Conservation (phyloP, 2,113 vertebrate species). For the Cinclus mexicanus region DNA sequence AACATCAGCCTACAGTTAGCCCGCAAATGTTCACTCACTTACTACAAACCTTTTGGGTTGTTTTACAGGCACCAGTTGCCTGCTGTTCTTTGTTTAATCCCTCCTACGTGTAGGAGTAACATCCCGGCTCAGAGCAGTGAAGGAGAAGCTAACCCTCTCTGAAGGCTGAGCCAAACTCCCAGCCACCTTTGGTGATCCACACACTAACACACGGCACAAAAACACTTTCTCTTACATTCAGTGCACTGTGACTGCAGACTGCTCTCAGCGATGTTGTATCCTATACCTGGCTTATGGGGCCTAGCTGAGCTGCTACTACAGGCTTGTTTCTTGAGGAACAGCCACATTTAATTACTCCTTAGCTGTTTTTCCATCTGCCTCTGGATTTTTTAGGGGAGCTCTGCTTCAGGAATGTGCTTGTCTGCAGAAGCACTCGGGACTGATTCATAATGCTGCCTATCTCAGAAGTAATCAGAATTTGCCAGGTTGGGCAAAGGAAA, state of each 20-base stretch:
- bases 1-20: background rate
- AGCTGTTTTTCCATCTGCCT: constrained; percentile 35
- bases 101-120: background rate
- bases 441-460: constrained; percentile 7
- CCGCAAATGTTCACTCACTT: background rate
- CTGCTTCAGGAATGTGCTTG: constrained; percentile 32
- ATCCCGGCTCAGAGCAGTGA: background rate
- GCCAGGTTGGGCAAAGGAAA: constrained; percentile 14
- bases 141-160: background rate
- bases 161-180: background rate
- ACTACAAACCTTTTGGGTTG: background rate
- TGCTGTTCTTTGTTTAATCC: background rate
- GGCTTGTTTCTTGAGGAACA: background rate
- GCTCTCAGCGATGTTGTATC: background rate
- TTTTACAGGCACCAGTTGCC: background rate
- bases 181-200: background rate
- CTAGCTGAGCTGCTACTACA: background rate
- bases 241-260: background rate
- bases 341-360: constrained; percentile 7
- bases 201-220: background rate
- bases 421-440: constrained; percentile 21
- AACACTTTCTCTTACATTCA: background rate
- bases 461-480: constrained; percentile 12
- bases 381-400: constrained; percentile 13
- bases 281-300: background rate